A percentile compares a stretch with the other conserved stretches of the same genome.
phyloP scores from a whole-genome alignment of 2,888 invertebrate species.

The Chalcis sispes region DNA sequence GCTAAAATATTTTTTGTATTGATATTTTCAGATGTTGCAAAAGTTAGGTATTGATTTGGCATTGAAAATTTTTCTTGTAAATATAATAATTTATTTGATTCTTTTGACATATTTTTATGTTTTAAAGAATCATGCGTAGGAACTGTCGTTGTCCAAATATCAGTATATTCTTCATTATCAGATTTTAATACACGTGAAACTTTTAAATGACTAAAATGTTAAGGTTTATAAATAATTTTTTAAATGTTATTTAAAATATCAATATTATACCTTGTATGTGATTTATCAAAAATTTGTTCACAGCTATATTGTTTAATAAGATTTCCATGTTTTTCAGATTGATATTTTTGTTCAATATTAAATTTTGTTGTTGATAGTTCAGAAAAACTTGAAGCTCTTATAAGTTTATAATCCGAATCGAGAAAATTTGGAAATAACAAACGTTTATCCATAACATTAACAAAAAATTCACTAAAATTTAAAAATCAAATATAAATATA shows the following conservation, averaged over 20 bases:
- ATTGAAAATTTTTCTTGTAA: slow-evolving; percentile 10
- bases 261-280: slow-evolving; percentile 62
- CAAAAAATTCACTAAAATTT: no score
- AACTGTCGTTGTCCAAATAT: slow-evolving; percentile 56
- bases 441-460: slow-evolving; percentile 67
- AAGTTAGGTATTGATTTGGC: slow-evolving; percentile 3
- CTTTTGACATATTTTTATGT: background rate
- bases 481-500: no score
- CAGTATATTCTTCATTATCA: slow-evolving; percentile 43
- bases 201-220: slow-evolving; percentile 52
- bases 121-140: slow-evolving; percentile 33
- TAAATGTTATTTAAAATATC: background rate
- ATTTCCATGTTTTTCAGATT: slow-evolving; percentile 56
- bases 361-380: slow-evolving; percentile 62
- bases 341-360: slow-evolving; percentile 62
- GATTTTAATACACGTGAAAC: slow-evolving; percentile 41
- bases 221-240: background rate
- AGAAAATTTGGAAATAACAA: slow-evolving; percentile 63
- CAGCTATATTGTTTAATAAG: slow-evolving; percentile 67
- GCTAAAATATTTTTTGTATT: slow-evolving; percentile 33
- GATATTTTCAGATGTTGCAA: background rate
- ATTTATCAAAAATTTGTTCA: slow-evolving; percentile 65
- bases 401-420: slow-evolving; percentile 62
- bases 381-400: slow-evolving; percentile 64
- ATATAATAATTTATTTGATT: background rate